Conservation (phyloP, 2,888 invertebrate genomes). For the Tachina lurida region DNA sequence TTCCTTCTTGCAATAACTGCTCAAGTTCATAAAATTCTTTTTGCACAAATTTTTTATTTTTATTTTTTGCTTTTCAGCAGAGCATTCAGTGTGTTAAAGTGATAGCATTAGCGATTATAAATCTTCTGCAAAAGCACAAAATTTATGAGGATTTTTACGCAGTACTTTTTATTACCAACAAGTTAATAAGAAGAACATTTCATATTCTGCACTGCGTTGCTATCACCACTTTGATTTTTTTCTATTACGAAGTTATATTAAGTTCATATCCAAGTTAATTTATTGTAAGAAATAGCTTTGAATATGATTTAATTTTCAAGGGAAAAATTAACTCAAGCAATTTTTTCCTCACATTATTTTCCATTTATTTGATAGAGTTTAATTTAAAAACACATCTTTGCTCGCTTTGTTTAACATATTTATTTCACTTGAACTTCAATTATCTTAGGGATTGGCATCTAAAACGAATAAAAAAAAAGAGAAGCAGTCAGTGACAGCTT, state of each 20-base stretch:
- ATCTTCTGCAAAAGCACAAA: not conserved
- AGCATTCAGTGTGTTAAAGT: not conserved
- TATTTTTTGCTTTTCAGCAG: not conserved
- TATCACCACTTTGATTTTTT: not conserved
- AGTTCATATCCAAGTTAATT: conserved; percentile 21
- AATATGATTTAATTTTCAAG: not conserved
- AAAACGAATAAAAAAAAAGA: not conserved
- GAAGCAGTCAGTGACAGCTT: conserved; percentile 1
- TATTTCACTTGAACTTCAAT: conserved; percentile 21
- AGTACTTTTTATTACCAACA: not conserved
- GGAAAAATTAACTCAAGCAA: not conserved
- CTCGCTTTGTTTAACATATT: not conserved
- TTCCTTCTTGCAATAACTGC: no score
- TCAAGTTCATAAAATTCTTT: no score
- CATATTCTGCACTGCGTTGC: not conserved
- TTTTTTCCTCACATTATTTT: not conserved
- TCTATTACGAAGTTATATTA: not conserved
- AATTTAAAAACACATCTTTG: not conserved
- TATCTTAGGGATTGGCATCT: not conserved
- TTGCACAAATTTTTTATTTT: not conserved
- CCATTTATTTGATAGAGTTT: not conserved
- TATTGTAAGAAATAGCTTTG: conserved; percentile 11
- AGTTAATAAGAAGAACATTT: not conserved
- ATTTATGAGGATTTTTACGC: not conserved
- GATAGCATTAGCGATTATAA: not conserved